Conservation (phyloP, 2,797 vertebrate species). For the Poeciliopsis presidionis region DNA sequence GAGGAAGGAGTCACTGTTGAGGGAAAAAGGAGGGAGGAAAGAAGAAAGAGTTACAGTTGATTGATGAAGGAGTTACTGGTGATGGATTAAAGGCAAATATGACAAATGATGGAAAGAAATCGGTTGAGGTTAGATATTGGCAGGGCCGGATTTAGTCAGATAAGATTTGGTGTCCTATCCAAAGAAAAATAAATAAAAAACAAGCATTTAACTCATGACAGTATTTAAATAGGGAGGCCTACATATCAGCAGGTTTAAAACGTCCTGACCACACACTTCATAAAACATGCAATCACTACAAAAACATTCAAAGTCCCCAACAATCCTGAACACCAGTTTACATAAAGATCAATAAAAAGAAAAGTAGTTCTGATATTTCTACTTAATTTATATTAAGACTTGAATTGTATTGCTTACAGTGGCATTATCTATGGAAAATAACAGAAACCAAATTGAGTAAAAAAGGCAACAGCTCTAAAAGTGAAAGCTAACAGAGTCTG, state of each 20-base stretch:
- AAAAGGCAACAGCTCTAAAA: neutral
- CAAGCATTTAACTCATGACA: too few species aligned
- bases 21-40: neutral
- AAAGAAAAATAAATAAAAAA: too few species aligned
- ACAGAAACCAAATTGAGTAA: neutral
- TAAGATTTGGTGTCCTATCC: too few species aligned
- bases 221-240: too few species aligned
- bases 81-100: neutral
- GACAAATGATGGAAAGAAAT: neutral
- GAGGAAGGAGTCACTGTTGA: neutral
- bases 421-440: neutral
- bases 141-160: too few species aligned
- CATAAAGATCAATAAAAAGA: neutral
- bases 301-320: neutral
- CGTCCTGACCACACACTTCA: too few species aligned
- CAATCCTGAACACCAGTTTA: neutral
- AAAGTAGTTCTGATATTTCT: neutral
- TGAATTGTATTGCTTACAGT: neutral
- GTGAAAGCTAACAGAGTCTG: neutral
- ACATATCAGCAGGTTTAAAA: too few species aligned
- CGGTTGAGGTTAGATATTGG: neutral
- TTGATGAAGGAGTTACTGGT: neutral
- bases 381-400: neutral
- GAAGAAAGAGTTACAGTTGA: neutral
- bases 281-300: too few species aligned